Evolutionary conservation across 2,888 invertebrate genomes (phyloP), one percentile per base, ranked within the genome.

Genomic region (Sinodicranocentrus sp.): DNA sequence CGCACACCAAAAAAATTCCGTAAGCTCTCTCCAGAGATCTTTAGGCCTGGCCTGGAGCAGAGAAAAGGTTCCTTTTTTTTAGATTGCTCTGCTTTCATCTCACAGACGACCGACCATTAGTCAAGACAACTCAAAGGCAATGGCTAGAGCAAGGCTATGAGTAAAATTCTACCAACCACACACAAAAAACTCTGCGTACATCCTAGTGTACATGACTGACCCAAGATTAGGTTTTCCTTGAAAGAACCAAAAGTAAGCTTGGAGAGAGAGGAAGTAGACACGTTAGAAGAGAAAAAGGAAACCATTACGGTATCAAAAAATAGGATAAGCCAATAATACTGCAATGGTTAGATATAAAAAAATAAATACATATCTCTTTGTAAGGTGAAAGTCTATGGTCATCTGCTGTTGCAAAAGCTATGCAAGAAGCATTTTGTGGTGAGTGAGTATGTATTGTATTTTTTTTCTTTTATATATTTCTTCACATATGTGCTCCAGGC

Each of bases 81-180:
- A 67, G 76, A 76, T 77, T 77, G 33, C 68, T 79, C 57, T 15
- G 70, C 79, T 79, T 79, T 79, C 79, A 71, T 79, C 79, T 79
- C 71, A 79, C 63, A 70, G 67, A 39, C 70, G 71, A 63, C 63
- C 63, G 70, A 61, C 79, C 79, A 79, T 79, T 79, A 79, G 71
- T 79, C 79, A 79, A 63, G 71, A 61, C 17, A 71, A 71, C 63
- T 59, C 67, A 54, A 57, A 57, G 52, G 57, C 5, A 33, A 76
- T 28, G 54, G 61, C 68, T 17, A 33, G 23, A 48, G 48, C 5
- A 3, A n/a, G 13, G n/a, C 21, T 17, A 8, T 17, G 15, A 67
- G 44, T 73, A 61, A 73, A n/a, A 73, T 73, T 44, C 26, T 54
- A 61, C 57, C 44, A 67, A 67, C 67, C 67, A 13, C 67, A 67